A percentile compares a stretch with the other conserved stretches of the same genome.
Evolutionary conservation across 1,140 invertebrate genomes (phyloP).

Genomic region (Amyelois transitella): DNA sequence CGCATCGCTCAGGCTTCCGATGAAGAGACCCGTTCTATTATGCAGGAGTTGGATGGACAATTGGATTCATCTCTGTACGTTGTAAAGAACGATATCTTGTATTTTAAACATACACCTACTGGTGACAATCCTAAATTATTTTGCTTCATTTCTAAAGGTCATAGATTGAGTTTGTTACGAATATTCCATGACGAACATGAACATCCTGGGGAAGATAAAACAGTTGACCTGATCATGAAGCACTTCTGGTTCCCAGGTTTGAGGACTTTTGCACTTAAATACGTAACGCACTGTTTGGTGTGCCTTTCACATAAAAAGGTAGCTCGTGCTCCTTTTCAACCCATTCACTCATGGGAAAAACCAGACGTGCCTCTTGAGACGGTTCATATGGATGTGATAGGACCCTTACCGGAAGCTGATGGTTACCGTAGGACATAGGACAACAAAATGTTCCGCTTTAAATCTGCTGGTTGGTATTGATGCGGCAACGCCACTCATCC

Average conservation of each 20-base stretch:
- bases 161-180: conserved; percentile 18
- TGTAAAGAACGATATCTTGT: conserved; percentile 2
- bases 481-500: too few species aligned
- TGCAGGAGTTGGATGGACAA: conserved; percentile 9
- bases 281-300: conserved; percentile 14
- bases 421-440: too few species aligned
- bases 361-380: conserved; percentile 17
- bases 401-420: conserved; percentile 16
- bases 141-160: conserved; percentile 14
- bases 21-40: conserved; percentile 7
- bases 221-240: conserved; percentile 14
- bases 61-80: conserved; percentile 1
- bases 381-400: conserved; percentile 22
- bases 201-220: conserved; percentile 21
- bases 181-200: conserved; percentile 30
- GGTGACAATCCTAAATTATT: conserved; percentile 3
- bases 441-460: too few species aligned
- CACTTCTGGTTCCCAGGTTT: conserved; percentile 31
- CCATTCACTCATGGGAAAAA: conserved; percentile 18
- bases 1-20: conserved; percentile 14
- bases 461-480: too few species aligned
- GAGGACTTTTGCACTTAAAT: conserved; percentile 17
- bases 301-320: conserved; percentile 15
- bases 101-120: neutral
- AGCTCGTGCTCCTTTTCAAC: conserved; percentile 10